phyloP scores from a whole-genome alignment of 2,113 vertebrate genomes.

The Trinectes maculatus region DNA sequence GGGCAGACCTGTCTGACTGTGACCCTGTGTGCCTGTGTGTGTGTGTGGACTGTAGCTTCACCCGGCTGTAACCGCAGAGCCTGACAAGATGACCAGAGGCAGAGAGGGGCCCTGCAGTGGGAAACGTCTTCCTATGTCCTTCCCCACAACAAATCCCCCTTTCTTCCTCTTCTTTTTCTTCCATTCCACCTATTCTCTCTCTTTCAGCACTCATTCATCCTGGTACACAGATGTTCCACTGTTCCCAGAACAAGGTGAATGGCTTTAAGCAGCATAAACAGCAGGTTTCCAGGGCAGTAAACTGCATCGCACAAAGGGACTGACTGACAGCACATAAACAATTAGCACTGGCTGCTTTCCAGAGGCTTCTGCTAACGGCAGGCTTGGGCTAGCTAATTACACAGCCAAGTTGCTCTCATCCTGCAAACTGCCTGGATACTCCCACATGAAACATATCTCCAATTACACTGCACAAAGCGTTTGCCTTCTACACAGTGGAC shows the following conservation, averaged over 20 bases:
- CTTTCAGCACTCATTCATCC: slow-evolving; percentile 47
- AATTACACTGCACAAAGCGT: slow-evolving; percentile 23
- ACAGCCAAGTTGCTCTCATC: slow-evolving; percentile 63
- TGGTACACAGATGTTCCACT: slow-evolving; percentile 74
- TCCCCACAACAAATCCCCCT: slow-evolving; percentile 10
- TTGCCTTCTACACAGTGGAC: slow-evolving; percentile 7
- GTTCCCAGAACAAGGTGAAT: slow-evolving; percentile 65
- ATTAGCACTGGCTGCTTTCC: slow-evolving; percentile 71
- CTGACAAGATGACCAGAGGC: slow-evolving; percentile 25
- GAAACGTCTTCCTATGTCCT: slow-evolving; percentile 10
- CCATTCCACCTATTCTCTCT: slow-evolving; percentile 31
- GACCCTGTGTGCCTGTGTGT: slow-evolving; percentile 11
- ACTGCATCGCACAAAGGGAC: slow-evolving; percentile 53
- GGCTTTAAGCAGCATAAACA: slow-evolving; percentile 49
- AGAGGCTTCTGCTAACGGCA: slow-evolving; percentile 68
- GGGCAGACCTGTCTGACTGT: slow-evolving; percentile 29
- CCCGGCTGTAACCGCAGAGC: slow-evolving; percentile 28
- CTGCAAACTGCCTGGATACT: slow-evolving; percentile 58
- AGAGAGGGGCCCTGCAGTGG: slow-evolving; percentile 33
- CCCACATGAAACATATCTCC: slow-evolving; percentile 36
- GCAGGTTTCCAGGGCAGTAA: slow-evolving; percentile 62
- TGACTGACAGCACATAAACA: slow-evolving; percentile 79
- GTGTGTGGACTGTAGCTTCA: slow-evolving; percentile 9
- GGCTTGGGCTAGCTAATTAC: slow-evolving; percentile 71
- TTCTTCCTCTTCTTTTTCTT: slow-evolving; percentile 5